phyloP scores from a whole-genome alignment of 2,888 invertebrate species.

The Drosophila mulleri region DNA sequence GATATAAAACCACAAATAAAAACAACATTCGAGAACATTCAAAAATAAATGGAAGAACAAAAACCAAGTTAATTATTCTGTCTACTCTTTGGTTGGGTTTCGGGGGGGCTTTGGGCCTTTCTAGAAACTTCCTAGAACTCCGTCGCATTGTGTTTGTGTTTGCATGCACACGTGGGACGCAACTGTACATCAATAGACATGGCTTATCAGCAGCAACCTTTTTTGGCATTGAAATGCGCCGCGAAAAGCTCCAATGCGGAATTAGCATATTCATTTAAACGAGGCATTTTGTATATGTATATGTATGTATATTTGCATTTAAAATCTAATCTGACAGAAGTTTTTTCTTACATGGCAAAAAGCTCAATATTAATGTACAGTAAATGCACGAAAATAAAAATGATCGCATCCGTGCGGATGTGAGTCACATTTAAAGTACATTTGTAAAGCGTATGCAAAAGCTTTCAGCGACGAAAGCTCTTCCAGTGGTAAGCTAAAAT shows the following conservation, averaged over 20 bases:
- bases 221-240: conserved; percentile 6
- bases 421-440: conserved; percentile 38
- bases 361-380: conserved; percentile 4
- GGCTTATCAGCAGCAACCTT: conserved; percentile 26
- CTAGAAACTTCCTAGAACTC: conserved; percentile 32
- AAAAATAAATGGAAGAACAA: conserved; percentile 70
- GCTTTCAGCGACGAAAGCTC: conserved; percentile 22
- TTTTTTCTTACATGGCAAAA: not conserved
- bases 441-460: conserved; percentile 24
- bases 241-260: conserved; percentile 1
- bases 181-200: conserved; percentile 46
- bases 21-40: conserved; percentile 70
- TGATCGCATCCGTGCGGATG: conserved; percentile 36
- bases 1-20: conserved; percentile 13
- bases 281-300: not conserved
- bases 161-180: conserved; percentile 15
- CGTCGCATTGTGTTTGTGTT: not conserved
- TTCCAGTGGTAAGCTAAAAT: conserved; percentile 26
- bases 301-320: not conserved
- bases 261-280: conserved; percentile 17
- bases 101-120: conserved; percentile 15
- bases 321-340: not conserved
- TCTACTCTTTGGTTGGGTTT: conserved; percentile 21
- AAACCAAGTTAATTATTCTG: conserved; percentile 32
- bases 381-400: conserved; percentile 39